phyloP scores from a whole-genome alignment of 2,797 vertebrate genomes.

The Parambassis ranga region DNA sequence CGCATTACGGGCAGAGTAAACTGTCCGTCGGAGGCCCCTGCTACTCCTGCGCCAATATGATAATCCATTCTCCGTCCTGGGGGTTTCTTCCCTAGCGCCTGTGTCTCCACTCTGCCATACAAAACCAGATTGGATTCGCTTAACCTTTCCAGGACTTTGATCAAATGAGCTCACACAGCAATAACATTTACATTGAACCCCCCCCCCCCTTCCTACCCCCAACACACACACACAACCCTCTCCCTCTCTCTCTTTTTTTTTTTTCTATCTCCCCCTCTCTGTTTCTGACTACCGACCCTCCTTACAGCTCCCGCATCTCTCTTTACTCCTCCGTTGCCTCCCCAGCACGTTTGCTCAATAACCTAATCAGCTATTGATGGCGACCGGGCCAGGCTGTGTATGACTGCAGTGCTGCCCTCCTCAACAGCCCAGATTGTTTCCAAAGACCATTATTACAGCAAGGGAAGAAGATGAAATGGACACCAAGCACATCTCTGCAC shows the following conservation, averaged over 20 bases:
- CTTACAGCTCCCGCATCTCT: constrained; percentile 28
- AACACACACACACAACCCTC: constrained; percentile 41
- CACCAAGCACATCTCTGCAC: constrained; percentile 36
- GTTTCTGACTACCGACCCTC: constrained; percentile 40
- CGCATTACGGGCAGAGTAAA: constrained; percentile 81
- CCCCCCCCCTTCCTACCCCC: constrained; percentile 24
- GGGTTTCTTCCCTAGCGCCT: constrained; percentile 77
- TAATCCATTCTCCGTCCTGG: constrained; percentile 85
- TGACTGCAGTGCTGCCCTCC: constrained; percentile 67
- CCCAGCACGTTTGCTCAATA: constrained; percentile 76
- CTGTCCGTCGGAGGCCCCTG: constrained; percentile 84
- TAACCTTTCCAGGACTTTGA: constrained; percentile 89
- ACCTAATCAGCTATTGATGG: constrained; percentile 85
- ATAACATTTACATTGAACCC: constrained; percentile 89
- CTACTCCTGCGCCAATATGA: constrained; percentile 85
- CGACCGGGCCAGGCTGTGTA: constrained; percentile 63
- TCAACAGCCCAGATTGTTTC: constrained; percentile 66
- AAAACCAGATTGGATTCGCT: constrained; percentile 90
- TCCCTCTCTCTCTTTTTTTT: not conserved
- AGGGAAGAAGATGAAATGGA: constrained; percentile 66
- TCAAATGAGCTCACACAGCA: constrained; percentile 88
- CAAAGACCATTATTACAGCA: constrained; percentile 70
- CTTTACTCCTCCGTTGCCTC: constrained; percentile 23
- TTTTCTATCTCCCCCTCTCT: constrained; percentile 30
- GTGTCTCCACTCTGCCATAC: constrained; percentile 86